Conservation (phyloP, 2,113 vertebrate species). For the Centropristis striata region DNA sequence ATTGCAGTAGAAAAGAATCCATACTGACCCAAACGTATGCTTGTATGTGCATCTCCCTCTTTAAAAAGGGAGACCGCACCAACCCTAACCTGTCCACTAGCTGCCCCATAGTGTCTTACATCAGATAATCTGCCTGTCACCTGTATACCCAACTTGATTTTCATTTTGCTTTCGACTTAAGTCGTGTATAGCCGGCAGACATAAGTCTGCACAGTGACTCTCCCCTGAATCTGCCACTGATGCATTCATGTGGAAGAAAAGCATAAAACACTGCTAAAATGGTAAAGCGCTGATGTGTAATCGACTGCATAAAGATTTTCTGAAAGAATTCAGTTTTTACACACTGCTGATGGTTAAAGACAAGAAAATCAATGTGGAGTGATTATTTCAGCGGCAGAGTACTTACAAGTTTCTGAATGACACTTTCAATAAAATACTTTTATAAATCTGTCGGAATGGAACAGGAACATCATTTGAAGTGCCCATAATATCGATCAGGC, state of each 20-base stretch:
- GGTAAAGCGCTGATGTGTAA: not conserved
- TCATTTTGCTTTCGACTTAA: not conserved
- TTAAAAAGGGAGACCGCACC: no score
- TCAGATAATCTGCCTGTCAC: not conserved
- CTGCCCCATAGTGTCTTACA: no score
- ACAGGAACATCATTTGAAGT: not conserved
- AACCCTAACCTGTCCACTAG: no score
- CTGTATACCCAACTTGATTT: not conserved
- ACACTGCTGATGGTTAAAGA: not conserved
- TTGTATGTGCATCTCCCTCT: no score
- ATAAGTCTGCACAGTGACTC: not conserved
- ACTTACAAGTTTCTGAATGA: not conserved
- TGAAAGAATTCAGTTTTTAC: not conserved
- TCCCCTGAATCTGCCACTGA: not conserved
- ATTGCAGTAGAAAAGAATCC: no score
- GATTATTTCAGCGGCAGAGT: not conserved
- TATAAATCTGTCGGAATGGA: not conserved
- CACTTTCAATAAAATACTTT: not conserved
- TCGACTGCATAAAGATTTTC: not conserved
- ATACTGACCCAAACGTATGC: no score
- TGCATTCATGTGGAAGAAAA: conserved; percentile 3
- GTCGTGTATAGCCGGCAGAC: not conserved
- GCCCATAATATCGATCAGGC: not conserved
- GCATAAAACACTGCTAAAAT: not conserved
- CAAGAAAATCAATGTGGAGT: not conserved